phyloP scores from a whole-genome alignment of 2,888 invertebrate genomes.

The Drosophila suboccidentalis region DNA sequence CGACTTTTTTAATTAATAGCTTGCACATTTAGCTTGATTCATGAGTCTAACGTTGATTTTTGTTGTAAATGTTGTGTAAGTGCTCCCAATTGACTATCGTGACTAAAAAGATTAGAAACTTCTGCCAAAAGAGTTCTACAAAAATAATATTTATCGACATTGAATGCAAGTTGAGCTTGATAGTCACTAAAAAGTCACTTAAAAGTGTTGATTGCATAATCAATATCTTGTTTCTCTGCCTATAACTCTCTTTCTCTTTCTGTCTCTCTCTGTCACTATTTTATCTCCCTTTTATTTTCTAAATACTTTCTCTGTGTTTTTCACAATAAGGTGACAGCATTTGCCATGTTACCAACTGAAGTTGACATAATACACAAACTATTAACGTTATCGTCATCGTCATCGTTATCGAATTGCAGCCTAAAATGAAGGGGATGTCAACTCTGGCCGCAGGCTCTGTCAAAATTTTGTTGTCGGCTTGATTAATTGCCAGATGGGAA shows the following conservation, averaged over 20 bases:
- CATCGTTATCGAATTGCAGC: conserved; percentile 40
- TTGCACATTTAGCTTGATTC: no score
- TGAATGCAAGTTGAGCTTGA: no score
- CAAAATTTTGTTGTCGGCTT: conserved; percentile 71
- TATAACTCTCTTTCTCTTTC: not conserved
- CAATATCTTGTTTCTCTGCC: no score
- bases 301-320: not conserved
- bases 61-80: no score
- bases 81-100: no score
- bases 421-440: conserved; percentile 35
- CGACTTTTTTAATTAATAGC: no score
- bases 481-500: conserved; percentile 69
- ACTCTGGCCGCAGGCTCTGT: conserved; percentile 47
- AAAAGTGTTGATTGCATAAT: no score
- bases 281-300: not conserved
- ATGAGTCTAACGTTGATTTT: no score
- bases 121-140: no score
- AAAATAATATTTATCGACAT: no score
- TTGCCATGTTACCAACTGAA: conserved; percentile 31
- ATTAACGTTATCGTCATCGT: conserved; percentile 4
- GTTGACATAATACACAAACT: conserved; percentile 28
- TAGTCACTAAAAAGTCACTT: no score
- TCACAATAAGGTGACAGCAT: conserved; percentile 22
- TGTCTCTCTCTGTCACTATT: not conserved
- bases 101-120: no score